These are phyloP conservation scores for Bucco capensis DNA, from an alignment of 2,113 vertebrate species.

Conservation along the genomic window DNA sequence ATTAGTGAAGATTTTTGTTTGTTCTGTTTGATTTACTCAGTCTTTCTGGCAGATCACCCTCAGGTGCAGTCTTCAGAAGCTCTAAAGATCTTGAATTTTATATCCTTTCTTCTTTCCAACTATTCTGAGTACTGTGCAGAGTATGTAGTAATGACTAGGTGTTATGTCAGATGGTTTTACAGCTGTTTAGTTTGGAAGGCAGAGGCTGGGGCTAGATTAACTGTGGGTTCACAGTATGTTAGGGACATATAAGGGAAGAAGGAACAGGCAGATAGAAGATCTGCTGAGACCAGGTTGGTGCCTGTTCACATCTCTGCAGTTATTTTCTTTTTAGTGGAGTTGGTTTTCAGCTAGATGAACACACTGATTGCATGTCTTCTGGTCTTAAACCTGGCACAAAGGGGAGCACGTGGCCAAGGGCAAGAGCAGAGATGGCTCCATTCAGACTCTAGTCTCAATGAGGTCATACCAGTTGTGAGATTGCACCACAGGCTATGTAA, in stretches of 20 bases:
- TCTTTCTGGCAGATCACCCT: background rate
- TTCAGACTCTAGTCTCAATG: background rate
- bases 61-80: background rate
- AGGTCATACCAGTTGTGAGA: background rate
- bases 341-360: background rate
- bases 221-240: background rate
- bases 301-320: background rate
- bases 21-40: background rate
- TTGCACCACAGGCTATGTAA: background rate
- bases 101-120: background rate
- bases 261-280: background rate
- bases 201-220: background rate
- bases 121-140: background rate
- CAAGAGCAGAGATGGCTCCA: background rate
- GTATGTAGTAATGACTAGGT: background rate
- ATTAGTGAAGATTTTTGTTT: slow-evolving; percentile 3
- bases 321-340: background rate
- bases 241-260: background rate
- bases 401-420: background rate
- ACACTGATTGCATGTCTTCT: background rate
- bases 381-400: background rate
- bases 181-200: background rate
- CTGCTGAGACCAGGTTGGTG: background rate
- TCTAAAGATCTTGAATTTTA: background rate
- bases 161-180: background rate